phyloP scores from a whole-genome alignment of 2,113 vertebrate genomes.

The Pelvicachromis taeniatus region DNA sequence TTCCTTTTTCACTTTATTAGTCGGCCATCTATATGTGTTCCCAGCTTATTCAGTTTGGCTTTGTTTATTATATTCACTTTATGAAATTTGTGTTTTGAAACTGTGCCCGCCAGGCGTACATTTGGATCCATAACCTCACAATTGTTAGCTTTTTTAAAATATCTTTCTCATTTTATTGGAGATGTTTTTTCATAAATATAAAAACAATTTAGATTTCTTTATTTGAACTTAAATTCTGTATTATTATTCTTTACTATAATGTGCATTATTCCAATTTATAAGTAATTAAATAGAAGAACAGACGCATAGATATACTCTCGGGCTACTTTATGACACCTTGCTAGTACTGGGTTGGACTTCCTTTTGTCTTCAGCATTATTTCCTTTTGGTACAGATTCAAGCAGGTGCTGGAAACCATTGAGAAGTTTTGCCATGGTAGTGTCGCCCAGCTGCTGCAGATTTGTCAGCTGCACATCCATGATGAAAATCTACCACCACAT shows the following conservation, averaged over 20 bases:
- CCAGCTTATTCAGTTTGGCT: not conserved
- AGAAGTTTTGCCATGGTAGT: not conserved
- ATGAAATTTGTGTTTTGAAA: not conserved
- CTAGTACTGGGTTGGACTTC: not conserved
- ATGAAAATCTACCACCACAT: not conserved
- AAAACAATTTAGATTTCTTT: not conserved
- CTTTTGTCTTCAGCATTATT: not conserved
- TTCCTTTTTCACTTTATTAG: not conserved
- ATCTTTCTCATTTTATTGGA: not conserved
- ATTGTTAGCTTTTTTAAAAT: not conserved
- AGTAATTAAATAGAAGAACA: not conserved
- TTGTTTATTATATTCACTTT: not conserved
- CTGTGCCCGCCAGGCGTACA: not conserved
- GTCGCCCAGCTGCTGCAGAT: not conserved
- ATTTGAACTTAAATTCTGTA: not conserved
- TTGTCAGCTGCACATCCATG: not conserved
- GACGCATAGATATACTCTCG: accelerated
- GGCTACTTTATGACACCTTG: not conserved
- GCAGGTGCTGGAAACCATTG: not conserved
- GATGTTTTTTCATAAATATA: not conserved
- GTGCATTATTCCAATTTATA: not conserved
- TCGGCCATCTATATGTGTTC: not conserved
- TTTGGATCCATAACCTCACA: not conserved
- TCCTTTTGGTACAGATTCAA: not conserved
- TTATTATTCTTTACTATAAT: not conserved